Base-by-base conservation (phyloP, 2,888 invertebrate genomes). In the Tetramorium bicarinatum region DNA sequence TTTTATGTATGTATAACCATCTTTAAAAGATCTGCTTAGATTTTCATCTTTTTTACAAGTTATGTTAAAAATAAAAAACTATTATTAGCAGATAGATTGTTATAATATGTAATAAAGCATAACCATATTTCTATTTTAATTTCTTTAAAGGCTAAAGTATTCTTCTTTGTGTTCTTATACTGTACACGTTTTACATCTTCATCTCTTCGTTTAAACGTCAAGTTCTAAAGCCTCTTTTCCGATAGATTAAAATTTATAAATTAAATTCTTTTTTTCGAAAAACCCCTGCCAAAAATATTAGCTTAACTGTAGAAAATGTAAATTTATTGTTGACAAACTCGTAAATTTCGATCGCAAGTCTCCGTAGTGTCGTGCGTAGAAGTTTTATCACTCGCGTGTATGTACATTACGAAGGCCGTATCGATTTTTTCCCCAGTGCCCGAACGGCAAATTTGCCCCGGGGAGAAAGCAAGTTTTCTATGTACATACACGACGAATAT, bases 381-480 rank as follows among this genome's bases (percentile, higher is more conserved):
- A n/a, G 7, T 25, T 52, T 15, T 49, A 34, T 41, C 15, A 11
- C 0, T 29, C 0, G 34, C 62, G 13, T 21, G 62, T 75, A 15
- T 21, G 62, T 75, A 15, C 2, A 66, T 64, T 25, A 34, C 38
- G 4, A 66, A 66, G 66, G 38, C 25, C 41, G n/a, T 41, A 52
- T 25, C 52, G 52, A 77, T 77, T 54, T 66, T 66, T 52, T 29
- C 18, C 62, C 25, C 18, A 13, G 64, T 64, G 15, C 47, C 8
- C 18, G 52, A 64, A 54, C 11, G 13, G 41, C 25, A 54, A 77
- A 66, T 76, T 76, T 64, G 21, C 18, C 25, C 11, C n/a, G 13
- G 29, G 18, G 25, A 25, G 13, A 41, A 54, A 25, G 64, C 11
- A 34, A 62, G 21, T 61, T 62, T 75, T 75, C 62, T 75, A 61